Evolutionary conservation across 2,888 invertebrate species (phyloP).

Genomic region (Rambutsinella grinnellia): DNA sequence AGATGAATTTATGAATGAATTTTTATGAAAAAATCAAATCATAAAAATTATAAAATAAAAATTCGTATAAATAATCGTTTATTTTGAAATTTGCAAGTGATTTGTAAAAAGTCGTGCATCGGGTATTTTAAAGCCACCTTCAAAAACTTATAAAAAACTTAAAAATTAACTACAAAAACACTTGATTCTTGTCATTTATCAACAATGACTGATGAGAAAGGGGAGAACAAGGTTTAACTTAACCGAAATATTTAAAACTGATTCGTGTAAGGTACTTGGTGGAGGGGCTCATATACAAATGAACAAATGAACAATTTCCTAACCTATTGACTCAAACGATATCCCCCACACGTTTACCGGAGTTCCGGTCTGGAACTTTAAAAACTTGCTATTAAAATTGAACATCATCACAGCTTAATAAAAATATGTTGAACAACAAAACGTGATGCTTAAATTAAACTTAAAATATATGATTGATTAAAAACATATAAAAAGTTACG

Average conservation of each 20-base stretch:
- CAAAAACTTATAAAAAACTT: background rate
- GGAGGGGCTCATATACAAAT: background rate
- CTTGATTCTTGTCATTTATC: background rate
- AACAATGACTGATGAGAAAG: background rate
- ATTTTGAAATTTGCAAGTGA: too few relatives aligned
- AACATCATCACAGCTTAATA: constrained; percentile 30
- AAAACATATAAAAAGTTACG: constrained; percentile 1
- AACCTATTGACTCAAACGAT: constrained; percentile 4
- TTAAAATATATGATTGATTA: background rate
- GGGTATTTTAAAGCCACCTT: background rate
- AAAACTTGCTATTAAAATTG: too few relatives aligned
- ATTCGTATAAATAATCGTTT: too few relatives aligned
- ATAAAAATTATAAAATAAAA: too few relatives aligned
- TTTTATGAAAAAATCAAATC: too few relatives aligned
- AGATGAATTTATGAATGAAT: too few relatives aligned
- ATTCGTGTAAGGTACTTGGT: background rate
- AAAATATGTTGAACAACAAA: constrained; percentile 3
- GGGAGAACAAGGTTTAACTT: background rate
- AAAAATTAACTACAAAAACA: background rate
- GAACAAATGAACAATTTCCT: background rate
- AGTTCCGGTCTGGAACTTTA: too few relatives aligned
- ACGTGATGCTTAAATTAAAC: constrained; percentile 7
- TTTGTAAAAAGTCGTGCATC: too few relatives aligned
- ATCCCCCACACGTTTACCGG: too few relatives aligned
- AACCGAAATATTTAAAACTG: background rate